Evolutionary conservation across 2,797 vertebrate genomes (phyloP), one percentile per base, ranked within the genome.

Genomic region (Gobio occitaniae): DNA sequence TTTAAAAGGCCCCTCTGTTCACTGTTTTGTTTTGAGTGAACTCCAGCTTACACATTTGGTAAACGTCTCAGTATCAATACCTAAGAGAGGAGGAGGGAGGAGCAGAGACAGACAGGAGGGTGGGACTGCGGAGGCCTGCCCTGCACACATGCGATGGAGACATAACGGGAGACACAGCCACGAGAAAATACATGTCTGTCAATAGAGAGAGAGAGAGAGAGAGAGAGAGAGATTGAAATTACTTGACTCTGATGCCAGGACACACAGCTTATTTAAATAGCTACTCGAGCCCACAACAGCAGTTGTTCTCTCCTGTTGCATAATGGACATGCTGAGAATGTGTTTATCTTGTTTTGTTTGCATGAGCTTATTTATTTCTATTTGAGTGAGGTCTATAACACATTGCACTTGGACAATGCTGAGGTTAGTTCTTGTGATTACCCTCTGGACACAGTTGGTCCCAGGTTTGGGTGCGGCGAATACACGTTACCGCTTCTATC

Each of bases 401-500:
- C 29, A 59, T 75, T 54, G 25, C 5, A 41, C 74, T 41, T 74
- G 78, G 25, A 86, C 50, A 68, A 88, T 86, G 85, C 47, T 78
- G 85, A 89, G 74, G 36, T 44, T 77, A 47, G 21, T 88, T n/a
- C 54, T 90, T 13, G 41, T 90, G 44, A 78, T 88, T 17, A 25
- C 70, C 76, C 72, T 92, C 1, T 91, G 91, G 36, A 47, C 89
- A 21, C 87, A 91, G 76, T 88, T 91, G 1, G 85, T 87, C 87
- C 87, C 92, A 87, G 87, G 87, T 25, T 81, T 88, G 0, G 83
- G 84, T 1, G 80, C 90, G 0, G 89, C 91, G 10, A 90, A 87
- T 59, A 52, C 87, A 1, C 90, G 93, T 82, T 95, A 94, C 86
- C 93, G 88, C 68, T 94, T 94, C 87, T 88, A 93, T 48, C 95